Evolutionary conservation across 2,113 vertebrate species (phyloP), one percentile per base, ranked within the genome.

Genomic region (Oncorhynchus masou): DNA sequence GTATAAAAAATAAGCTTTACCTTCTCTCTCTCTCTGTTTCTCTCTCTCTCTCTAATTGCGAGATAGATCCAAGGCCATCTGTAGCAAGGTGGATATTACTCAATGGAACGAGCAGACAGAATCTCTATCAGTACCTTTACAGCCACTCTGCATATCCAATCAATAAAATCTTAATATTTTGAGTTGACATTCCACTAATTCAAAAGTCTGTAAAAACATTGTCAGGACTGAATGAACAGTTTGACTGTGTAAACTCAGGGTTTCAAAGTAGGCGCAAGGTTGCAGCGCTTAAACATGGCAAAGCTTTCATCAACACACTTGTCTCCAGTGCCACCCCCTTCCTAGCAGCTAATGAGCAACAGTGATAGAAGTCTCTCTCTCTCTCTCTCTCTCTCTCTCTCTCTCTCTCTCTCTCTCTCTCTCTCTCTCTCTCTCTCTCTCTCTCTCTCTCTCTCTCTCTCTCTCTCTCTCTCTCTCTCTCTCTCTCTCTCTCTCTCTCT

Each of bases 1-100:
- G 31, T 70, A 54, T 83, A 64, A 70, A 69, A 74, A 69, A 73
- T 67, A 15, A 45, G 27, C 24, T 4, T 34, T 67, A 81, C 75
- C 79, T 83, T 62, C 78, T n/a, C n/a, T 45, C 9, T 24, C 39
- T 68, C 20, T 68, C n/a, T 48, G n/a, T n/a, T n/a, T n/a, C 15
- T 11, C 64, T 27, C 24, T 67, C 25, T 34, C 66, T 68, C 29
- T 68, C 19, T 6, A 20, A 31, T 39, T 39, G 16, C 1, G 27
- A 34, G 66, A 31, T 68, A 68, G 29, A 31, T 68, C 29, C 13
- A 68, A 54, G 3, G 51, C 51, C 51, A 54, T 51, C 49, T 51
- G 49, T 51, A 51, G 49, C 49, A 51, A 51, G 15, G 49, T 51
- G 11, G 34, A 8, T 39, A 39, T 39, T 39, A 39, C 39, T 45